phyloP scores from a whole-genome alignment of 2,113 vertebrate genomes.

The Bostrychus sinensis region DNA sequence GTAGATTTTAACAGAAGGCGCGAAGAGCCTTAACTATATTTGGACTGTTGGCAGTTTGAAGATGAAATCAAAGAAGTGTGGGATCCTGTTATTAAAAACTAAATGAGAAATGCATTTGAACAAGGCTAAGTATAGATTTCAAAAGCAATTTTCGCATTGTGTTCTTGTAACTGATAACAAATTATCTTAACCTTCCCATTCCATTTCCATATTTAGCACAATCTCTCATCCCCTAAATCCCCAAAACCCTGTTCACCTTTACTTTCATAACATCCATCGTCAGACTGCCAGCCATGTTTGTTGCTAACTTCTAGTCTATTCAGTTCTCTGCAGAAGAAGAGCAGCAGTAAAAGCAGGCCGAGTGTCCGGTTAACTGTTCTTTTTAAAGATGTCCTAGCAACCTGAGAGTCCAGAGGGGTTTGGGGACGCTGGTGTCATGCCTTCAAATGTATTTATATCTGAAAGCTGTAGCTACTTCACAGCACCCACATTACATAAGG shows the following conservation, averaged over 20 bases:
- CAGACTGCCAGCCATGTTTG: neutral
- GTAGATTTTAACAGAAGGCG: conserved; percentile 8
- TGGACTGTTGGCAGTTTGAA: neutral
- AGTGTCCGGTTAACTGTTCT: conserved; percentile 29
- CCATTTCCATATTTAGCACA: conserved; percentile 8
- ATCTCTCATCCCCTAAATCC: neutral
- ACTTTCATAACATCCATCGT: neutral
- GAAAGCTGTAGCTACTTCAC: neutral
- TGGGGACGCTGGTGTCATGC: neutral
- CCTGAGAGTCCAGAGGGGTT: neutral
- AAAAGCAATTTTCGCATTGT: conserved; percentile 17
- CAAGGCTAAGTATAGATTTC: conserved; percentile 25
- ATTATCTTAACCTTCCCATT: neutral
- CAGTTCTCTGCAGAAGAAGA: neutral
- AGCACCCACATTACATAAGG: neutral
- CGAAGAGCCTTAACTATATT: neutral
- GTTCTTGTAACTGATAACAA: conserved; percentile 11
- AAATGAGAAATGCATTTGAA: conserved; percentile 17
- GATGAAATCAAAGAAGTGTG: neutral
- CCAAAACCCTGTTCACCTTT: neutral
- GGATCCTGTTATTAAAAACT: neutral
- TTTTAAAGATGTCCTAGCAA: conserved; percentile 26
- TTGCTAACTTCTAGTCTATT: neutral
- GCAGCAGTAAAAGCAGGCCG: neutral
- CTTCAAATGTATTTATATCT: conserved; percentile 16